These are phyloP conservation scores for Sterrhoptilus dennistouni DNA, from an alignment of 2,113 vertebrate species.

Conservation along the genomic window DNA sequence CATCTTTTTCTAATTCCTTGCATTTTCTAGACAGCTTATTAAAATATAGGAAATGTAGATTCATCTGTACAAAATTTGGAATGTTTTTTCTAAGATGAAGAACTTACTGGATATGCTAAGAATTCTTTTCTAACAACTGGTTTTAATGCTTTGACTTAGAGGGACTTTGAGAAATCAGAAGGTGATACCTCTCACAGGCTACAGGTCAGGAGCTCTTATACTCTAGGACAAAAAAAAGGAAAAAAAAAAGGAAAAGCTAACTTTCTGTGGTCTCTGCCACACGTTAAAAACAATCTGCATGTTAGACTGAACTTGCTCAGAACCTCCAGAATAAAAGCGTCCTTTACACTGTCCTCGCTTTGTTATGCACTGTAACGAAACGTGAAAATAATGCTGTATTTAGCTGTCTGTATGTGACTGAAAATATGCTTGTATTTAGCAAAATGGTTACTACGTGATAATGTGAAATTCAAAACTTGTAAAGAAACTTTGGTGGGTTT, in stretches of 20 bases:
- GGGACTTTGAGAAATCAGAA: slow-evolving; percentile 31
- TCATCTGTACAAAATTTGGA: slow-evolving; percentile 61
- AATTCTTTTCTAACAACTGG: slow-evolving; percentile 68
- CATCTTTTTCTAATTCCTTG: slow-evolving; percentile 72
- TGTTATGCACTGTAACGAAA: slow-evolving; percentile 79
- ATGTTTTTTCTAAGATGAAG: slow-evolving; percentile 64
- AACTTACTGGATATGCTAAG: slow-evolving; percentile 32
- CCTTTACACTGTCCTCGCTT: slow-evolving; percentile 73
- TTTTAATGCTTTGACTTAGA: slow-evolving; percentile 72
- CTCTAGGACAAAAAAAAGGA: slow-evolving; percentile 51
- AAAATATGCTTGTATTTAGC: slow-evolving; percentile 85
- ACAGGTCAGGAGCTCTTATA: slow-evolving; percentile 72
- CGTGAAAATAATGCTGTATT: slow-evolving; percentile 79
- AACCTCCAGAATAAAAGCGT: slow-evolving; percentile 71
- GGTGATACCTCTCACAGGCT: slow-evolving; percentile 57
- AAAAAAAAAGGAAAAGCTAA: slow-evolving; percentile 25
- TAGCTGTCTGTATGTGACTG: slow-evolving; percentile 82
- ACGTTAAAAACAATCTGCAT: slow-evolving; percentile 75
- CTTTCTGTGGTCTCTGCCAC: slow-evolving; percentile 48
- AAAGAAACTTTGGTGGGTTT: slow-evolving; percentile 25
- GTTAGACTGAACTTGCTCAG: slow-evolving; percentile 75
- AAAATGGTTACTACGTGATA: slow-evolving; percentile 76
- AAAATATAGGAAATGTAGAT: slow-evolving; percentile 58
- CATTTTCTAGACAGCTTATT: slow-evolving; percentile 71
- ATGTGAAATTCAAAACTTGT: slow-evolving; percentile 76